Base-by-base conservation (phyloP, 2,797 vertebrate genomes). In the Lycodopsis pacificus region DNA sequence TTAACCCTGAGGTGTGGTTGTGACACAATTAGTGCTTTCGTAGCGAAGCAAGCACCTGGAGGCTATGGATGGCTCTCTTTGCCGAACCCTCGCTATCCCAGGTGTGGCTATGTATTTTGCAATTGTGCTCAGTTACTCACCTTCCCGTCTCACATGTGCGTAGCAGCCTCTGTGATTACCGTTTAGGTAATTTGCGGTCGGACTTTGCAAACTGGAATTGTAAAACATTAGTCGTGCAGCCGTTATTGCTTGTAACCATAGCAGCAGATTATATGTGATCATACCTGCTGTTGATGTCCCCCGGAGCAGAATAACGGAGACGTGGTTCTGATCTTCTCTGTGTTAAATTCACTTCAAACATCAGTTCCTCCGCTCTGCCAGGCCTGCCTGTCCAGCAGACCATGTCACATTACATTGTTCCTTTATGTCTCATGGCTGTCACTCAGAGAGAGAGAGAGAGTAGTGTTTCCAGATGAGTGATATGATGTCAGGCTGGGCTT, bases 11-110 rank as follows among this genome's bases (percentile, higher is more conserved):
- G 84, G 84, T 80, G 80, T 70, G 78, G 82, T 70, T 58, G 68
- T 73, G 79, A 72, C 80, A 78, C 81, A 82, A 46, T 76, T 65
- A 58, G 40, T 42, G 49, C 49, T 76, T 68, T 65, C 25, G 79
- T 62, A 77, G 67, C 64, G 59, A 85, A 91, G 85, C 79, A 87
- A 86, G 89, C 74, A 79, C 71, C 79, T 53, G 30, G 2, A 78
- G 81, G 86, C 71, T 66, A 69, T 59, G 38, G 51, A 66, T 49
- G 65, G 22, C 59, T 38, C 10, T 84, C 65, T 85, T 69, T 64
- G 30, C 54, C 61, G 25, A 17, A 27, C 22, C 58, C 42, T 58
- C 13, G 59, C 71, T 42, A 61, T 77, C 59, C 25, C 38, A 85
- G 83, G 83, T 58, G 86, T 69, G 86, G 70, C 82, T 71, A 51